Conservation (phyloP, 2,888 invertebrate species). For the Anoncus sp. region DNA sequence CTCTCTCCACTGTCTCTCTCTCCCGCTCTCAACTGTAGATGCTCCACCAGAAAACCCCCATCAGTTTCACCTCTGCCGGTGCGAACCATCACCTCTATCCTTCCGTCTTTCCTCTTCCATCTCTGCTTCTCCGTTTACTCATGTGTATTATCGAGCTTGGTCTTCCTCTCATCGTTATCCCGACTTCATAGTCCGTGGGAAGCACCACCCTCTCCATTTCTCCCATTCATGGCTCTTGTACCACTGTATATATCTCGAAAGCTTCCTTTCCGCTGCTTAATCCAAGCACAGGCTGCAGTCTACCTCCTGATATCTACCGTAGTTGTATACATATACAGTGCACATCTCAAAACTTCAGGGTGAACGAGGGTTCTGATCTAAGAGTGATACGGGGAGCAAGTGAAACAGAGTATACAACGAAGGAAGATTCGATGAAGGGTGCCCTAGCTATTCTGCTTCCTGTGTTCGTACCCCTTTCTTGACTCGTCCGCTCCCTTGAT, state of each 20-base stretch:
- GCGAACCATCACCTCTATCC: constrained; percentile 31
- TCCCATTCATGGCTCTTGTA: constrained; percentile 19
- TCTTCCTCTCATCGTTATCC: constrained; percentile 73
- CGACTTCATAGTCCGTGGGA: constrained; percentile 63
- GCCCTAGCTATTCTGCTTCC: constrained; percentile 15
- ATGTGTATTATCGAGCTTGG: constrained; percentile 73
- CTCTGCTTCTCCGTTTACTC: constrained; percentile 54
- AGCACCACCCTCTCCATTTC: constrained; percentile 38
- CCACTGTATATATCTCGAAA: constrained; percentile 15
- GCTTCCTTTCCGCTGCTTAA: constrained; percentile 10
- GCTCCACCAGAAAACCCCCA: constrained; percentile 59
- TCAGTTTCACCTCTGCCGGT: constrained; percentile 53
- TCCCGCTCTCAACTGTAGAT: constrained; percentile 42
- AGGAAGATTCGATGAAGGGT: constrained; percentile 33
- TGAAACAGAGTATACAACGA: constrained; percentile 23
- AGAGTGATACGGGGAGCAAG: not conserved
- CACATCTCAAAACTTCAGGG: constrained; percentile 20
- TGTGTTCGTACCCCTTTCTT: constrained; percentile 8
- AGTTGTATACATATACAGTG: constrained; percentile 20
- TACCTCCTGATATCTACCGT: constrained; percentile 26
- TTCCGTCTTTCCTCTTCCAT: constrained; percentile 48
- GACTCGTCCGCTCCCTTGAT: not conserved
- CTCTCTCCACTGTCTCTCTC: no score
- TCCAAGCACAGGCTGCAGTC: constrained; percentile 21
- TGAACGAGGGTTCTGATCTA: not conserved